Evolutionary conservation across 1,140 invertebrate species (phyloP).

Genomic region (Homarus americanus): DNA sequence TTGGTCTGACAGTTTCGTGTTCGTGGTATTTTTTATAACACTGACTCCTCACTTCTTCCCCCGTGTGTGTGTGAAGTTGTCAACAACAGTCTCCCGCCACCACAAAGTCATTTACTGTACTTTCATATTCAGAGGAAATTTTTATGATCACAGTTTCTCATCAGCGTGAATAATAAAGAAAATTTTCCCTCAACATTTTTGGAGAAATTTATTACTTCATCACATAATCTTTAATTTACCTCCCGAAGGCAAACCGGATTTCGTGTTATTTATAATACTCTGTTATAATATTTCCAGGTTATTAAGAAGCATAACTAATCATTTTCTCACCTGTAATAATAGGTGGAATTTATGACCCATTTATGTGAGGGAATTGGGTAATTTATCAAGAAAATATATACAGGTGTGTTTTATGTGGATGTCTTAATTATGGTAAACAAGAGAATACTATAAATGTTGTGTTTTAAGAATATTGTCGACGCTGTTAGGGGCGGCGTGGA

Average conservation of each 20-base stretch:
- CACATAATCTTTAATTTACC: neutral
- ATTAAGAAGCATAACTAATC: neutral
- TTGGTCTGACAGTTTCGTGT: too few relatives aligned
- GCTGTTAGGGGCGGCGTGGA: too few relatives aligned
- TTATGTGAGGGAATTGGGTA: neutral
- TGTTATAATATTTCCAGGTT: neutral
- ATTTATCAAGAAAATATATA: neutral
- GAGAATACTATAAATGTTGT: too few relatives aligned
- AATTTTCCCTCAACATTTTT: neutral
- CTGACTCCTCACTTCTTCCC: too few relatives aligned
- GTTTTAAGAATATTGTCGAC: too few relatives aligned
- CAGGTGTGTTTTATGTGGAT: neutral
- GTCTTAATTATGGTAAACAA: neutral
- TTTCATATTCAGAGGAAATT: neutral
- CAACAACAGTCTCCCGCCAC: too few relatives aligned
- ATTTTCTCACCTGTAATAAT: neutral
- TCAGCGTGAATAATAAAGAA: neutral
- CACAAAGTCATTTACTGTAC: too few relatives aligned
- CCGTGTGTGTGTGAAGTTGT: too few relatives aligned
- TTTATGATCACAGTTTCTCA: neutral
- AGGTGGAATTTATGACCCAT: neutral
- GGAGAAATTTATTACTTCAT: neutral
- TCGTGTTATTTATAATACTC: neutral
- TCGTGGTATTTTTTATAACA: too few relatives aligned
- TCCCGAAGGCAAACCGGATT: neutral